These are phyloP conservation scores for Thaumatotibia leucotreta DNA, from an alignment of 1,140 invertebrate genomes.

Conservation along the genomic window DNA sequence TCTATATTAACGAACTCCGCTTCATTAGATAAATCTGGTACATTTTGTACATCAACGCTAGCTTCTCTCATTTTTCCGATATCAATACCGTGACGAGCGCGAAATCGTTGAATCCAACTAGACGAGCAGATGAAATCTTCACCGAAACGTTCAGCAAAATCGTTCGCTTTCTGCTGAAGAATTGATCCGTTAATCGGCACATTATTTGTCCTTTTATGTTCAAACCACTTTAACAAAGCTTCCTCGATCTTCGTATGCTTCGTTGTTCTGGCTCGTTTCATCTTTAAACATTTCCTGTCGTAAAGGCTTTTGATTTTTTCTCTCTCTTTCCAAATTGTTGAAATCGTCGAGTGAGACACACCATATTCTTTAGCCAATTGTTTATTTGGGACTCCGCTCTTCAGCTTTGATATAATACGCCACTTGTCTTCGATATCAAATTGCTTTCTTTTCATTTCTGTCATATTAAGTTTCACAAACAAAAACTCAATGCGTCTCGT, in stretches of 20 bases:
- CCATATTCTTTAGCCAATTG: slow-evolving; percentile 31
- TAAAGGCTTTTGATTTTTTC: too few relatives aligned
- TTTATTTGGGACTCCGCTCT: too few relatives aligned
- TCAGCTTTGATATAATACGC: slow-evolving; percentile 35
- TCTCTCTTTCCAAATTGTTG: too few relatives aligned
- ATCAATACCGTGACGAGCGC: slow-evolving; percentile 19
- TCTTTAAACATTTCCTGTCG: slow-evolving; percentile 35
- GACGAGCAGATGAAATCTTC: slow-evolving; percentile 31
- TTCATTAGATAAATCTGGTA: slow-evolving; percentile 24
- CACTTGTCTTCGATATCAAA: slow-evolving; percentile 33
- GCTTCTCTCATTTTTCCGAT: slow-evolving; percentile 20
- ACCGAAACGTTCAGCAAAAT: slow-evolving; percentile 29
- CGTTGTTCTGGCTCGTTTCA: slow-evolving; percentile 30
- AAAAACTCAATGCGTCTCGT: too few relatives aligned
- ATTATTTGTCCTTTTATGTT: slow-evolving; percentile 32
- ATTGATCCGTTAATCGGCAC: slow-evolving; percentile 30
- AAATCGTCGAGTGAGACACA: slow-evolving; percentile 41
- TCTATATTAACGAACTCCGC: slow-evolving; percentile 28
- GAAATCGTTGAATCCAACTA: slow-evolving; percentile 34
- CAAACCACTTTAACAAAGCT: too few relatives aligned
- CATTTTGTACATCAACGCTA: slow-evolving; percentile 32
- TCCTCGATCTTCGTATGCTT: slow-evolving; percentile 26
- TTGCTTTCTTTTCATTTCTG: too few relatives aligned
- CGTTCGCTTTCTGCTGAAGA: slow-evolving; percentile 34
- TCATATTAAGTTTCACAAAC: too few relatives aligned